These are phyloP conservation scores for Simalia tracyae DNA, from an alignment of 2,797 vertebrate species.

Conservation along the genomic window DNA sequence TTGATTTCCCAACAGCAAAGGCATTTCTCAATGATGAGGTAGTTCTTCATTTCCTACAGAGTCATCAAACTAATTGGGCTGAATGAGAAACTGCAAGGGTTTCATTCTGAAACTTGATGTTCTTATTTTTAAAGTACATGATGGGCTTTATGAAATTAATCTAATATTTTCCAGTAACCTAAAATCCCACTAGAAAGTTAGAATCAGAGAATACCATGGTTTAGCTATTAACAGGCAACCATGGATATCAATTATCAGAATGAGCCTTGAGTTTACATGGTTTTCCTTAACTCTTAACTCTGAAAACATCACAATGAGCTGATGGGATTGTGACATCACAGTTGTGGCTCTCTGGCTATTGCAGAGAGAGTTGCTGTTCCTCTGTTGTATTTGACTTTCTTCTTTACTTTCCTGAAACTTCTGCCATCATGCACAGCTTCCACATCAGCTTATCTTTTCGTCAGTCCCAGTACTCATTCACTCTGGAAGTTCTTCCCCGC, in stretches of 20 bases:
- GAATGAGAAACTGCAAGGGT: slow-evolving; percentile 5
- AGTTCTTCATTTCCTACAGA: not conserved
- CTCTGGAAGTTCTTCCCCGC: not conserved
- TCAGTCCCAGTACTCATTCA: not conserved
- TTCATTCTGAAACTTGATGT: not conserved
- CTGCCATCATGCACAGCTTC: not conserved
- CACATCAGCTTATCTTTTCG: not conserved
- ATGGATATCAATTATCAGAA: not conserved
- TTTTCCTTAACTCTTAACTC: not conserved
- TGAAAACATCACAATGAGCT: not conserved
- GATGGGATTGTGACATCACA: not conserved
- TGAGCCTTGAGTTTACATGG: not conserved
- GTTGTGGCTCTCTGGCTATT: not conserved
- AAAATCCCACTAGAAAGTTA: not conserved
- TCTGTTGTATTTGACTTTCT: not conserved
- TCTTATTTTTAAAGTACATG: not conserved
- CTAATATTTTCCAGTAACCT: not conserved
- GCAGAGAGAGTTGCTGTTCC: not conserved
- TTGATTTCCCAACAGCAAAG: slow-evolving; percentile 12
- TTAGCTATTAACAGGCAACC: not conserved
- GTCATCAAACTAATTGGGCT: slow-evolving; percentile 20
- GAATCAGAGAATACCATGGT: slow-evolving; percentile 14
- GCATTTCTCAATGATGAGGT: not conserved
- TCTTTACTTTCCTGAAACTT: not conserved
- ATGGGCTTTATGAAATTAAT: not conserved